A percentile compares a stretch with the other conserved stretches of the same genome.
These are phyloP conservation scores for Apogon hyalosoma DNA, from an alignment of 2,797 vertebrate genomes.

Conservation along the genomic window DNA sequence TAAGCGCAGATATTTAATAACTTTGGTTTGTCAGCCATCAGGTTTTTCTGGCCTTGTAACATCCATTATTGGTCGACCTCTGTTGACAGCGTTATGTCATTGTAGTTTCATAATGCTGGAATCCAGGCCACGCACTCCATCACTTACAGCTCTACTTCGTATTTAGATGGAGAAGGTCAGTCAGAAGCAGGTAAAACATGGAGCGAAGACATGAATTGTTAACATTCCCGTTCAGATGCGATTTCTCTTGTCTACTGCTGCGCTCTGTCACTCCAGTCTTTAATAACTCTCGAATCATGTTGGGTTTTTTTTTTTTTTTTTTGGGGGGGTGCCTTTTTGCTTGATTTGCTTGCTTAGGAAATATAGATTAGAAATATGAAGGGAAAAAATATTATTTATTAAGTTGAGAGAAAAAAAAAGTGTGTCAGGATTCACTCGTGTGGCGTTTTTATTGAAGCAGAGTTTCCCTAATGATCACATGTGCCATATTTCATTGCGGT, in stretches of 20 bases:
- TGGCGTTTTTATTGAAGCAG: conserved; percentile 30
- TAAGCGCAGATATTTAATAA: too few relatives aligned
- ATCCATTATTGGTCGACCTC: too few relatives aligned
- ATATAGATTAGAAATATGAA: background rate
- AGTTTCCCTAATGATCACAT: conserved; percentile 30
- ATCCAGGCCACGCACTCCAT: background rate
- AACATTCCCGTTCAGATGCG: conserved; percentile 23
- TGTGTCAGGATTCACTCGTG: background rate
- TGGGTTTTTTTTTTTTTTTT: too few relatives aligned
- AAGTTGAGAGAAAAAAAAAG: conserved; percentile 19
- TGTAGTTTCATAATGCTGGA: background rate
- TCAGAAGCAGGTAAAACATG: conserved; percentile 4
- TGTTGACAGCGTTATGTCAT: background rate
- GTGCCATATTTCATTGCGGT: conserved; percentile 32
- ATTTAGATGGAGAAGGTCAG: background rate
- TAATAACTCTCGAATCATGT: conserved; percentile 5
- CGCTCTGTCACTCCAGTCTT: conserved; percentile 15
- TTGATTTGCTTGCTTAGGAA: background rate
- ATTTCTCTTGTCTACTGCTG: conserved; percentile 14
- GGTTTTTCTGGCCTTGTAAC: too few relatives aligned
- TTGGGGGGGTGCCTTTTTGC: too few relatives aligned
- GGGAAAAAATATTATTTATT: conserved; percentile 13
- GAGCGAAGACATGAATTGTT: conserved; percentile 23
- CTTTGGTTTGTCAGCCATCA: too few relatives aligned
- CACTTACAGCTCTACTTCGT: background rate